Percentiles rank a stretch among this genome's conserved stretches.
Evolutionary conservation across 2,888 invertebrate species (phyloP).

Genomic region (Trichopoda pennipes): DNA sequence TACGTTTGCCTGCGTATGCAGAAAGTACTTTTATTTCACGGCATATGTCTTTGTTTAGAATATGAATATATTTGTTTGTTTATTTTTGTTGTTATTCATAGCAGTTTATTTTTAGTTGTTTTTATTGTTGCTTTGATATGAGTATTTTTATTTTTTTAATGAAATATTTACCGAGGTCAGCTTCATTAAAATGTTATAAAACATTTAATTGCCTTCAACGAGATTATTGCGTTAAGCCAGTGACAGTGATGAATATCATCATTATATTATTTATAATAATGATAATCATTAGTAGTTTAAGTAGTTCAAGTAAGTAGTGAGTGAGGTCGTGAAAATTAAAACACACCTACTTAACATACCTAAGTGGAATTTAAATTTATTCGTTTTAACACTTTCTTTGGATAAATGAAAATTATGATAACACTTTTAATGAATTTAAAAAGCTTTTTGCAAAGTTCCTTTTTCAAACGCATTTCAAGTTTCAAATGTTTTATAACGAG

Average conservation of each 20-base stretch:
- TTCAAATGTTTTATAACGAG: too few relatives aligned
- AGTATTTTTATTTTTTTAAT: slow-evolving; percentile 57
- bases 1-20: neutral
- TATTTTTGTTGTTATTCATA: slow-evolving; percentile 27
- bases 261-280: slow-evolving; percentile 4
- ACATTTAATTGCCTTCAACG: slow-evolving; percentile 70
- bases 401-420: too few relatives aligned
- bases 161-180: slow-evolving; percentile 72
- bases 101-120: slow-evolving; percentile 17
- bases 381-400: too few relatives aligned
- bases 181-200: slow-evolving; percentile 72
- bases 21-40: slow-evolving; percentile 3
- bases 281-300: neutral
- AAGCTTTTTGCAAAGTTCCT: too few relatives aligned
- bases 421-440: too few relatives aligned
- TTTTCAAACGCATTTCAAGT: too few relatives aligned
- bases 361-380: too few relatives aligned
- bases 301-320: too few relatives aligned
- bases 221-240: slow-evolving; percentile 64
- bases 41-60: slow-evolving; percentile 34
- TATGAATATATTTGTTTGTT: slow-evolving; percentile 31
- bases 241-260: slow-evolving; percentile 18
- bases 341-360: too few relatives aligned
- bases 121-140: slow-evolving; percentile 27
- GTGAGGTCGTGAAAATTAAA: too few relatives aligned